phyloP scores from a whole-genome alignment of 2,888 invertebrate species.

The Pachymerium ferrugineum region DNA sequence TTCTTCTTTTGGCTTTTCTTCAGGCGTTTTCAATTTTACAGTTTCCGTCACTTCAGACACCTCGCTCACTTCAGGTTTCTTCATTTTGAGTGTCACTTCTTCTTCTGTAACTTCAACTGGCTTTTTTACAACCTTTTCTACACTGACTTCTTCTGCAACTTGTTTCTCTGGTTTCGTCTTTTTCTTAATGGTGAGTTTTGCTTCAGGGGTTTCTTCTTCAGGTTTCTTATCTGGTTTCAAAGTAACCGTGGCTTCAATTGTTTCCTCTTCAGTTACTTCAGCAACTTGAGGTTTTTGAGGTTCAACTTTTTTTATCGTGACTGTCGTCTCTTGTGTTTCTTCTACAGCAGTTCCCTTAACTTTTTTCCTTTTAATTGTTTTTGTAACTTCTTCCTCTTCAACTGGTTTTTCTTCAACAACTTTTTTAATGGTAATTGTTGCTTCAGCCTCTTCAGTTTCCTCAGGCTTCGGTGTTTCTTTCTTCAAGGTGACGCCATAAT shows the following conservation, averaged over 20 bases:
- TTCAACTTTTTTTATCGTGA: constrained; percentile 27
- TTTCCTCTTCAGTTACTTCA: constrained; percentile 34
- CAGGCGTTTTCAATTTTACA: background rate
- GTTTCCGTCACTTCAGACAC: background rate
- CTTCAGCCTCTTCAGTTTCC: background rate
- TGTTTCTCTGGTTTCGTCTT: constrained; percentile 24
- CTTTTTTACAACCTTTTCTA: constrained; percentile 27
- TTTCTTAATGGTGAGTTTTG: constrained; percentile 27
- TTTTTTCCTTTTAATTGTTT: constrained; percentile 38
- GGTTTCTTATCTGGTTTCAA: background rate
- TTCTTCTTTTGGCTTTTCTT: constrained; percentile 35
- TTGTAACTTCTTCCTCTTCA: constrained; percentile 36
- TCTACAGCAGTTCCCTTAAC: background rate
- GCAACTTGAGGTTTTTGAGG: background rate
- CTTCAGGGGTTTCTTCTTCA: constrained; percentile 16
- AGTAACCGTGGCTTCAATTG: constrained; percentile 18
- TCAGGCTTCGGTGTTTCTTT: background rate
- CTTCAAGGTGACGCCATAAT: no score
- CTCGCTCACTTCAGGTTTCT: background rate
- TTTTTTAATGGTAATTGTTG: constrained; percentile 12
- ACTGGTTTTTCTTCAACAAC: constrained; percentile 35
- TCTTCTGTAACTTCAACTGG: background rate
- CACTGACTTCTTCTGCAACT: constrained; percentile 28
- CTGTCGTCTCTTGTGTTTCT: constrained; percentile 5
- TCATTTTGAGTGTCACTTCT: background rate